phyloP scores from a whole-genome alignment of 2,797 vertebrate genomes.

The Syndactyla subalaris region DNA sequence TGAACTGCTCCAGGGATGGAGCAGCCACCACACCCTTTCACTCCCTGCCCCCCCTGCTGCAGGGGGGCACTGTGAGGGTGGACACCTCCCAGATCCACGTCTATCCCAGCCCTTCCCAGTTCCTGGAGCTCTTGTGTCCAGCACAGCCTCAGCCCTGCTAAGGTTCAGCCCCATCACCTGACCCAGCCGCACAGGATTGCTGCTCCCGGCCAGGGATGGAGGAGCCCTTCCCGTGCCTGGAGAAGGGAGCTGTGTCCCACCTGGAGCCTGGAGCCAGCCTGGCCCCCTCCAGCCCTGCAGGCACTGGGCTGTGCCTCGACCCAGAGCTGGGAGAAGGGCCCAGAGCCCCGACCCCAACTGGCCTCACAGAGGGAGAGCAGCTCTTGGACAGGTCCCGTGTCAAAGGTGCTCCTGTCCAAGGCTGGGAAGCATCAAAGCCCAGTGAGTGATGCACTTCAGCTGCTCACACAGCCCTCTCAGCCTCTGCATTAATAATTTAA shows the following conservation, averaged over 20 bases:
- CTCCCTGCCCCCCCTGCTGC: background rate
- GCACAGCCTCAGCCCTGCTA: background rate
- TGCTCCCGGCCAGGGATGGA: background rate
- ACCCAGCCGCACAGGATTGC: background rate
- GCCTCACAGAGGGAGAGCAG: background rate
- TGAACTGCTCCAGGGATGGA: background rate
- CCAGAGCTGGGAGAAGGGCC: background rate
- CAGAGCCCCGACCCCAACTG: background rate
- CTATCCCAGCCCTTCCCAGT: background rate
- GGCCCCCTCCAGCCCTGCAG: background rate
- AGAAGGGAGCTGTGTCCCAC: background rate
- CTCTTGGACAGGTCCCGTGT: background rate
- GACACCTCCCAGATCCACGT: background rate
- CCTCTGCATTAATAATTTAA: constrained; percentile 32
- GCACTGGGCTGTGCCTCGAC: background rate
- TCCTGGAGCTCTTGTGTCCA: background rate
- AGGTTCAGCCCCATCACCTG: background rate
- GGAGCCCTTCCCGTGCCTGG: background rate
- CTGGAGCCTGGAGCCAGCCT: background rate
- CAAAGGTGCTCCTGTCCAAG: background rate
- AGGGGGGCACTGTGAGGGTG: background rate
- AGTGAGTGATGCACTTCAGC: background rate
- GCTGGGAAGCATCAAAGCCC: background rate
- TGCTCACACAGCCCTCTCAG: background rate
- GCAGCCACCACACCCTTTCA: background rate